Percentiles rank a stretch among this genome's conserved stretches.
Evolutionary conservation across 1,140 invertebrate species (phyloP).

Genomic region (Melitaea cinxia): DNA sequence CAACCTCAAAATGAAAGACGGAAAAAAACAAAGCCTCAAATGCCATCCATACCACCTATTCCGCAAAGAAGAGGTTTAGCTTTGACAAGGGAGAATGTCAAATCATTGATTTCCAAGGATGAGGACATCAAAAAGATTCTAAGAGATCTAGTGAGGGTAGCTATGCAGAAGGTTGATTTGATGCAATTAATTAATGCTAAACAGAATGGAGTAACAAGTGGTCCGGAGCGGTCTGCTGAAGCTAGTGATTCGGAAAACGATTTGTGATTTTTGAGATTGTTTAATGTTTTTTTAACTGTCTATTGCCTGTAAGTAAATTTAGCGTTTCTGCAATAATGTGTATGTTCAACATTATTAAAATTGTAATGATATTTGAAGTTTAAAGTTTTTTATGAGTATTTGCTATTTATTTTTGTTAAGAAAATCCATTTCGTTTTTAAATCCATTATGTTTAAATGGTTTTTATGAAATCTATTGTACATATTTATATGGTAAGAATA

Average conservation of each 20-base stretch:
- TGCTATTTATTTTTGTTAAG: no score
- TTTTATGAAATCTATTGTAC: no score
- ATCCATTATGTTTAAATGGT: no score
- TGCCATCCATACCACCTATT: slow-evolving; percentile 34
- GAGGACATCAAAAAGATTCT: slow-evolving; percentile 72
- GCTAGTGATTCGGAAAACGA: slow-evolving; percentile 38
- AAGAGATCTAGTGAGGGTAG: slow-evolving; percentile 67
- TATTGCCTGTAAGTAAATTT: no score
- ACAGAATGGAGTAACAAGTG: slow-evolving; percentile 24
- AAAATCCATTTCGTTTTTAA: no score
- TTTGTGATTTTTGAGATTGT: slow-evolving; percentile 22
- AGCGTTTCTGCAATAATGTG: no score
- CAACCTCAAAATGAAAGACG: slow-evolving; percentile 14
- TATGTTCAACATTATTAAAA: no score
- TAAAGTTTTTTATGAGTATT: no score
- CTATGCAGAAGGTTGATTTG: slow-evolving; percentile 71
- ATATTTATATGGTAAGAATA: no score
- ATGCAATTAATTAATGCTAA: slow-evolving; percentile 52
- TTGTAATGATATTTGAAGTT: no score
- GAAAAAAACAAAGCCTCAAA: slow-evolving; percentile 31
- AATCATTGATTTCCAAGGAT: slow-evolving; percentile 64
- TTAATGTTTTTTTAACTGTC: no score
- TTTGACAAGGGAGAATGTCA: slow-evolving; percentile 64
- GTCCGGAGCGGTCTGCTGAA: slow-evolving; percentile 13
- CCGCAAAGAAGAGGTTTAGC: slow-evolving; percentile 50